Percentiles rank a stretch among this genome's conserved stretches.
phyloP scores from a whole-genome alignment of 2,113 vertebrate genomes.

The Panthera uncia region DNA sequence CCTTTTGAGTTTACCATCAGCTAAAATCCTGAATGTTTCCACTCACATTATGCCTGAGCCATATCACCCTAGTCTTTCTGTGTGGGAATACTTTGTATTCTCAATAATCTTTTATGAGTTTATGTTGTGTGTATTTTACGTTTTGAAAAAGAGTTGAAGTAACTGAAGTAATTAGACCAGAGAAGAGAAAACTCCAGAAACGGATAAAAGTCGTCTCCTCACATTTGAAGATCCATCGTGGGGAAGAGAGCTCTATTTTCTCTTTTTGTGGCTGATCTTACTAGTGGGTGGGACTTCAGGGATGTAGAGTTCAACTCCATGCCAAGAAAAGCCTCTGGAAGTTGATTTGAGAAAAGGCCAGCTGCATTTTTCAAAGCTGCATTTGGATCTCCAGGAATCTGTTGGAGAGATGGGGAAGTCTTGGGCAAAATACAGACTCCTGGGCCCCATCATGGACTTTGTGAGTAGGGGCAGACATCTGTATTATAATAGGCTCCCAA shows the following conservation, averaged over 20 bases:
- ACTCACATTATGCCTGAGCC: neutral
- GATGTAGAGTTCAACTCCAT: neutral
- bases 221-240: neutral
- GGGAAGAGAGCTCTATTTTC: neutral
- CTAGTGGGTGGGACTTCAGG: neutral
- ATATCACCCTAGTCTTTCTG: neutral
- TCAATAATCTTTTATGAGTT: neutral
- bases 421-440: neutral
- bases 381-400: neutral
- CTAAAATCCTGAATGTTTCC: neutral
- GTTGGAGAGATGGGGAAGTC: neutral
- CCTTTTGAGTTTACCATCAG: neutral
- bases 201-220: neutral
- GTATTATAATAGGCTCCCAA: neutral
- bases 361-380: neutral
- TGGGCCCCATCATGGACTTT: neutral
- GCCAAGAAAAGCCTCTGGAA: neutral
- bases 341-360: neutral
- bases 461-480: neutral
- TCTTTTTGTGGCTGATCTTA: neutral
- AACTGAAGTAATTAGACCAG: neutral
- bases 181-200: neutral
- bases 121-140: neutral
- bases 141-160: neutral
- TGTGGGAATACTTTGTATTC: neutral